Evolutionary conservation across 2,888 invertebrate genomes (phyloP).

Genomic region (Parascotia fuliginaria): DNA sequence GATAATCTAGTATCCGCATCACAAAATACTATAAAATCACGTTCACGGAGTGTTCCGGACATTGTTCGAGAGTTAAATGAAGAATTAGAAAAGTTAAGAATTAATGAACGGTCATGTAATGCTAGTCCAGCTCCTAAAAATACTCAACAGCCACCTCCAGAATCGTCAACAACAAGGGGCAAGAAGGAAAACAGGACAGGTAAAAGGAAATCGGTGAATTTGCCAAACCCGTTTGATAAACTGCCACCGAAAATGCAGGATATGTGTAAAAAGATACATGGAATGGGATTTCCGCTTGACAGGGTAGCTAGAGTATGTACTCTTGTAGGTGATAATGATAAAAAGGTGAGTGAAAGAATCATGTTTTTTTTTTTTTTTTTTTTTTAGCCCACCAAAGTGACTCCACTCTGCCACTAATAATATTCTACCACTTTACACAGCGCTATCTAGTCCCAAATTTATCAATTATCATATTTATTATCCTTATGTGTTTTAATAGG

Average conservation of each 20-base stretch:
- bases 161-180: constrained; percentile 52
- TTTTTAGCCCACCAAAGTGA: too few relatives aligned
- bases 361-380: too few relatives aligned
- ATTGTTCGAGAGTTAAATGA: constrained; percentile 91
- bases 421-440: too few relatives aligned
- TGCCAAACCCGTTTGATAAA: constrained; percentile 74
- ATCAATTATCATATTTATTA: too few relatives aligned
- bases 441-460: too few relatives aligned
- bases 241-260: constrained; percentile 85
- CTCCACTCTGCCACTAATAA: too few relatives aligned
- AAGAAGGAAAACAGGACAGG: constrained; percentile 57
- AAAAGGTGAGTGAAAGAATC: constrained; percentile 91
- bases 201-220: constrained; percentile 60
- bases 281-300: constrained; percentile 95
- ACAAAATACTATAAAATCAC: constrained; percentile 67
- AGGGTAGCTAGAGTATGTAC: constrained; percentile 93
- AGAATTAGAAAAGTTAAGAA: constrained; percentile 84
- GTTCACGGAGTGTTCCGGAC: constrained; percentile 89
- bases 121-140: constrained; percentile 78
- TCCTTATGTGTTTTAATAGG: too few relatives aligned
- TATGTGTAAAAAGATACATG: constrained; percentile 90
- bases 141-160: constrained; percentile 48
- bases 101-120: constrained; percentile 80
- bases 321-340: constrained; percentile 91
- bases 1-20: constrained; percentile 44